phyloP scores from a whole-genome alignment of 1,140 invertebrate species.

The Panulirus ornatus region DNA sequence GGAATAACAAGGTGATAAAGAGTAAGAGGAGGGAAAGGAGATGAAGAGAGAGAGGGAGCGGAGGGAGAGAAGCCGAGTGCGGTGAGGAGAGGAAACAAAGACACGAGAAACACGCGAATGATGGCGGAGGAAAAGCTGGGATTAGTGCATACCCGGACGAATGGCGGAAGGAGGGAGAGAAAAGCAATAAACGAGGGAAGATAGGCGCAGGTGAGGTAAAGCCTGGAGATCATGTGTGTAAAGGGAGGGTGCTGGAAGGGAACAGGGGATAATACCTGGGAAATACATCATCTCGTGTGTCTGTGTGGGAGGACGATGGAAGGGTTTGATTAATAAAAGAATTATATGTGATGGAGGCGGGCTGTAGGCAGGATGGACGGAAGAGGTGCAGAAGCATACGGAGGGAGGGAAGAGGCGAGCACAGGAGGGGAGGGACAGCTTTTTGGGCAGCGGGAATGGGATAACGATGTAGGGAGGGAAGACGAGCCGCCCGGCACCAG shows the following conservation, averaged over 20 bases:
- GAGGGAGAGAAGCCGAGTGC: neutral
- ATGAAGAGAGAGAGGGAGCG: neutral
- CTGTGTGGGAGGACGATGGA: neutral
- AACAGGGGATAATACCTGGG: neutral
- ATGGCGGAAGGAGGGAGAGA: neutral
- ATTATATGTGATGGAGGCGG: neutral
- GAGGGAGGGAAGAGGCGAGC: neutral
- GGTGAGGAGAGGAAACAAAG: neutral
- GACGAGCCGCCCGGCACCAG: too few species aligned
- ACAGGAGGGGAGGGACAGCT: neutral
- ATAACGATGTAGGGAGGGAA: neutral
- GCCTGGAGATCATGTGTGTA: neutral
- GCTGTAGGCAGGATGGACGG: neutral
- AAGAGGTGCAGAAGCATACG: neutral
- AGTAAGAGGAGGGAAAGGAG: neutral
- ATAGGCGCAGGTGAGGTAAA: neutral
- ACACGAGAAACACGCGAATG: neutral
- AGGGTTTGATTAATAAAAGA: too few species aligned
- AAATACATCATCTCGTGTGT: neutral
- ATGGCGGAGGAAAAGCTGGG: neutral
- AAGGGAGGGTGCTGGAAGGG: neutral
- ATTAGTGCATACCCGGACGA: neutral
- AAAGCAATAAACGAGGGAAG: slow-evolving; percentile 8
- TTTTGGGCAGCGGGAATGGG: neutral
- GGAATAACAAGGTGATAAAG: neutral